Base-by-base conservation (phyloP, 2,888 invertebrate species). In the Conops quadrifasciatus region DNA sequence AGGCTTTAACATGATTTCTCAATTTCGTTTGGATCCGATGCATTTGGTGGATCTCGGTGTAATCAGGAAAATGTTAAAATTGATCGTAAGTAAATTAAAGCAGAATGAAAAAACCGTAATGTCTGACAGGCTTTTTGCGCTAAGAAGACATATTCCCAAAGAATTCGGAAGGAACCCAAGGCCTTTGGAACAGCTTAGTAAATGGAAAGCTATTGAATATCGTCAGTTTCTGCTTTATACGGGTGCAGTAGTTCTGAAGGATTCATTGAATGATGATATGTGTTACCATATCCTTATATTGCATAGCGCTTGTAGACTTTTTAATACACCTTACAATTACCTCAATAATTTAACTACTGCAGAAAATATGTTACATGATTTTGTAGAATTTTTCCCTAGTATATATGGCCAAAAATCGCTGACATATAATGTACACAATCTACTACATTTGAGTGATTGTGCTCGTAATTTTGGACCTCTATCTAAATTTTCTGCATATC, bases 241-340 rank as follows among this genome's bases (percentile, higher is more conserved):
- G 1, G 45, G 1, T 45, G 45, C 15, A 45, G 45, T 45, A 45
- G 45, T 45, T n/a, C 45, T 45, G 9, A 45, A 45, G 45, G 45
- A 45, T 45, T 45, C 15, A 45, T 9, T 45, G 45, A 45, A 45
- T 45, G 45, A 13, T 45, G 45, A 9, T 9, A 43, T 43, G 43
- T 43, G 13, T 13, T 43, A 43, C 13, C 43, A 43, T 43, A 9
- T 43, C 43, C 43, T 43, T 43, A 9, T 43, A 43, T 43, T 43
- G 43, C 43, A 43, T 43, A 43, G 43, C 43, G 5, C 43, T 43
- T 43, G 13, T 43, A 5, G 43, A 43, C 43, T 49, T 49, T 49
- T 49, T 16, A 49, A 49, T 49, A 49, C 49, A 49, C 49, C 49
- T 49, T 49, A 3, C 49, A 49, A 49, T 49, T 49, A 49, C 49